Base-by-base conservation (phyloP, 2,113 vertebrate species). In the Silurus asotus region DNA sequence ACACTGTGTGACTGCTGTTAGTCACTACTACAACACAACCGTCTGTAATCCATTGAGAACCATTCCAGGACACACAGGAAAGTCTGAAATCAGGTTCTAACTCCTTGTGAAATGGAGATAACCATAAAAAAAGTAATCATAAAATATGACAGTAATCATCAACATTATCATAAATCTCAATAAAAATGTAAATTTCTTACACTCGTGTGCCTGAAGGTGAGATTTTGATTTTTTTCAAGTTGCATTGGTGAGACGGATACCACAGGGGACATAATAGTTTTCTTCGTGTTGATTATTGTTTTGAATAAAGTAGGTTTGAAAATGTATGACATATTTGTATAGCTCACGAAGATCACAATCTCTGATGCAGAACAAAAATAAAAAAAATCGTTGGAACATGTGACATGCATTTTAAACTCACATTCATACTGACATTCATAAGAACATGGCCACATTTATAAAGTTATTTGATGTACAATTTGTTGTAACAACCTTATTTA, bases 41-140 rank as follows among this genome's bases (percentile, higher is more conserved):
- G 62, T 84, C 77, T 0, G 56, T 1, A 0, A 87, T 89, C 94
- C 94, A 95, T 23, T 45, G 62, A 9, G 25, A 86, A 2, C 55
- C 56, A 4, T 86, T 89, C 87, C 88, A 89, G 86, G 86, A 89
- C 45, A 88, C 88, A 88, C 89, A 90, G 62, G 37, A 84, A 7
- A 82, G 28, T n/a, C 28, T 51, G 25, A n/a, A 49, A 0, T 7
- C 49, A 58, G 61, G 20, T 1, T 56, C 20, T 11, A 84, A 14
- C 17, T 0, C n/a, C 65, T 69, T 17, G 25, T 0, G 37, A 28
- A 69, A 37, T 0, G 11, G 25, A 37, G 13, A 37, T 17, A 69
- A 37, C 37, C 62, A 77, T 56, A 9, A 77, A 69, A 17, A 77
- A 81, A 58, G 72, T 14, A 20, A 48, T 48, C 8, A 45, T 37